A percentile compares a stretch with the other conserved stretches of the same genome.
Conservation (phyloP, 2,113 vertebrate genomes). For the Mixornis gularis region DNA sequence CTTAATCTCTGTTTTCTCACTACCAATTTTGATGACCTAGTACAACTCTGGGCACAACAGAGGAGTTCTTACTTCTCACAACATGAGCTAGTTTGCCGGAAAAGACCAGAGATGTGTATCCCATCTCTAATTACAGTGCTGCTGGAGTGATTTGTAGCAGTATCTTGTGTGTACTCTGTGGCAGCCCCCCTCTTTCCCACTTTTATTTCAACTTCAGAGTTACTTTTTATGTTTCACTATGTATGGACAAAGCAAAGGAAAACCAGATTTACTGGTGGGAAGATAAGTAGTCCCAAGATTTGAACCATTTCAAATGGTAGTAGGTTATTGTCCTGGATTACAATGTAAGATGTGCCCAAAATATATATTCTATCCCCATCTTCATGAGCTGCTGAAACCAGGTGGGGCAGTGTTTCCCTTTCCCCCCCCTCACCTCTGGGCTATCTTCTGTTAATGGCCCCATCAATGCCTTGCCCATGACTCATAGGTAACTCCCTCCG, state of each 20-base stretch:
- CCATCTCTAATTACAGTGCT: background rate
- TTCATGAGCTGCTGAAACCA: too few species aligned
- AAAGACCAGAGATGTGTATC: background rate
- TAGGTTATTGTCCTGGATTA: too few species aligned
- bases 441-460: too few species aligned
- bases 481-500: too few species aligned
- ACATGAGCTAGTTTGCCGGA: background rate
- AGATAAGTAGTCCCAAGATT: background rate
- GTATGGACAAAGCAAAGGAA: background rate
- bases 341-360: too few species aligned
- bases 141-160: background rate
- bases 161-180: background rate
- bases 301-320: background rate
- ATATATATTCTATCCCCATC: too few species aligned
- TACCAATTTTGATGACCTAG: background rate
- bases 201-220: rapidly evolving
- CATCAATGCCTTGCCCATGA: too few species aligned
- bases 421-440: too few species aligned
- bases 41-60: background rate
- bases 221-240: background rate
- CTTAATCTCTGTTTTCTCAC: background rate
- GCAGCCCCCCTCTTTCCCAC: rapidly evolving
- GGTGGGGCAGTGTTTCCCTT: too few species aligned
- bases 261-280: background rate
- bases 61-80: background rate